Evolutionary conservation across 2,888 invertebrate genomes (phyloP).

Genomic region (Drosophila mimica): DNA sequence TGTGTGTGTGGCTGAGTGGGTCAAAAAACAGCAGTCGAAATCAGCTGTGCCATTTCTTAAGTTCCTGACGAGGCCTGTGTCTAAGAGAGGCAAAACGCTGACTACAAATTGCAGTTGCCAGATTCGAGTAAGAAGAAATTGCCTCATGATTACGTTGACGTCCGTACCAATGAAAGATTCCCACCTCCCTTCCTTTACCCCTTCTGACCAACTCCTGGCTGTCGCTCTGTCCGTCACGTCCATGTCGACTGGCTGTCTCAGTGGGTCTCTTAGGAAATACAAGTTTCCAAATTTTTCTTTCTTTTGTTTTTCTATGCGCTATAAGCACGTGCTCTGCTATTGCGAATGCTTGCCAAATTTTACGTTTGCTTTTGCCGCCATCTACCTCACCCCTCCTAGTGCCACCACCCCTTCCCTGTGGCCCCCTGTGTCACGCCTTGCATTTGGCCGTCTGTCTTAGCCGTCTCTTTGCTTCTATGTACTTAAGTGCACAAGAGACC

Average conservation of each 20-base stretch:
- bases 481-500: constrained; percentile 52
- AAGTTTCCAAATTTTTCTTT: constrained; percentile 66
- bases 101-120: constrained; percentile 68
- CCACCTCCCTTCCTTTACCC: neutral
- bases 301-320: constrained; percentile 34
- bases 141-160: constrained; percentile 74
- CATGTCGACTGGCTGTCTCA: constrained; percentile 70
- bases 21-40: constrained; percentile 62
- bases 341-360: constrained; percentile 70
- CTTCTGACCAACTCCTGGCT: neutral
- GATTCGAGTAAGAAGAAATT: constrained; percentile 63
- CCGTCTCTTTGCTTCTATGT: constrained; percentile 40
- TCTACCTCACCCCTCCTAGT: neutral
- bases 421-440: constrained; percentile 1
- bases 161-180: constrained; percentile 20
- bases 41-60: constrained; percentile 58
- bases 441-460: constrained; percentile 10
- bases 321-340: constrained; percentile 70
- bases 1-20: constrained; percentile 50
- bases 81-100: constrained; percentile 51
- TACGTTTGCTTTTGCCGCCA: constrained; percentile 42
- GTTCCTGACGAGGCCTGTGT: constrained; percentile 34
- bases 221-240: constrained; percentile 61
- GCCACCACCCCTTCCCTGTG: neutral
- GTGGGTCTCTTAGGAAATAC: constrained; percentile 73